phyloP scores from a whole-genome alignment of 2,888 invertebrate species.

The Xylota segnis region DNA sequence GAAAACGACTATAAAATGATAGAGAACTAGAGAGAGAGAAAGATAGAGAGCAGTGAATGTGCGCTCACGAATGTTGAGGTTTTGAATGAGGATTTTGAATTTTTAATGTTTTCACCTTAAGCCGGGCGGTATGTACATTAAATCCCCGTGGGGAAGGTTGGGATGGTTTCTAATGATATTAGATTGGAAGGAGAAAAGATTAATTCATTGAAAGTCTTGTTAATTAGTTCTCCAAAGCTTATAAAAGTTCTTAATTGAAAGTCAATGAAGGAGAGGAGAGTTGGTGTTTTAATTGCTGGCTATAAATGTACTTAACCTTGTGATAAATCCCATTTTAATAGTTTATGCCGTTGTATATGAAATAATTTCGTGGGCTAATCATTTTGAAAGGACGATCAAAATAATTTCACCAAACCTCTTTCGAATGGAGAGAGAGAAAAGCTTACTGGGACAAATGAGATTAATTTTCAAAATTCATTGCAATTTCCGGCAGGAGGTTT shows the following conservation, averaged over 20 bases:
- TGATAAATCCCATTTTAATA: conserved; percentile 59
- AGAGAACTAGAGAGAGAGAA: background rate
- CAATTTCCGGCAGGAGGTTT: too few species aligned
- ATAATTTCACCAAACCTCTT: background rate
- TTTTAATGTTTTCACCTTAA: conserved; percentile 51
- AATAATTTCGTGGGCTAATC: conserved; percentile 21
- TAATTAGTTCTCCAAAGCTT: conserved; percentile 64
- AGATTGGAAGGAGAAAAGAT: conserved; percentile 29
- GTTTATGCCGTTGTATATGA: conserved; percentile 19
- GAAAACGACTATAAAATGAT: background rate
- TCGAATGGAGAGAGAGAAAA: background rate
- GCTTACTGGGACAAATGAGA: background rate
- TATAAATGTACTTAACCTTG: conserved; percentile 48
- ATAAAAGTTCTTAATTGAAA: conserved; percentile 68
- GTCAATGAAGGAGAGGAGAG: conserved; percentile 44
- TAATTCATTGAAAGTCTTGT: conserved; percentile 68
- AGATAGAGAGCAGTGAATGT: conserved; percentile 14
- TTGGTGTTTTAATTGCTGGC: conserved; percentile 44
- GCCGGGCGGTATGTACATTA: background rate
- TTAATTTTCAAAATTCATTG: background rate
- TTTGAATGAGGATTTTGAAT: conserved; percentile 45
- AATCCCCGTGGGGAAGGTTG: background rate
- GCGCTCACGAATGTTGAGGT: conserved; percentile 49
- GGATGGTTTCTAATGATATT: conserved; percentile 35
- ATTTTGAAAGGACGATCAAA: background rate